Evolutionary conservation across 2,888 invertebrate genomes (phyloP), one percentile per base, ranked within the genome.

Genomic region (Sussaba pulchella): DNA sequence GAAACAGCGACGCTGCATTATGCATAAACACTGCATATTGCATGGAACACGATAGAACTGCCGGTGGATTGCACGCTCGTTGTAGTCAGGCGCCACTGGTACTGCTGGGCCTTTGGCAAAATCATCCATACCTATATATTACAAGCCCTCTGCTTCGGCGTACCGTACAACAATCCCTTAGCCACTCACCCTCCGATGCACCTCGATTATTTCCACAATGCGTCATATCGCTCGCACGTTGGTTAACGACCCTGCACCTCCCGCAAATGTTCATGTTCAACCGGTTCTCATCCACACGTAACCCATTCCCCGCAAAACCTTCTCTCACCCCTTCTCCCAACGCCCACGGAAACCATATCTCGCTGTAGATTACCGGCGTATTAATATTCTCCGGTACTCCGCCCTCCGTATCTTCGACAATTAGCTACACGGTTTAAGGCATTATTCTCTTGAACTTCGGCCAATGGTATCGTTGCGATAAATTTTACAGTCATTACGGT

Each of bases 11-110:
- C 36, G 17, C 81, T 73, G 77, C 79, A 81, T 83, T 81, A 83
- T 82, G 77, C 78, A 83, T 71, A 82, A 85, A 84, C 77, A 78
- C 79, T 43, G 57, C 24, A 26, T 54, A 69, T 57, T 69, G 69
- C 54, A 57, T 26, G 5, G 14, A 43, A 54, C 14, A 43, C 19
- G 41, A 21, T 19, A 41, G 8, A 54, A 57, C 41, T 54, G 21
- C 24, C 24, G 21, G 12, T 39, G 39, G 24, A 45, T 14, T 17
- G 47, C 21, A 50, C 36, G 66, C 47, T 47, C 31, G 50, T n/a
- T n/a, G n/a, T 31, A 66, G 50, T 19, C 31, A 43, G 26, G 43
- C 10, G n/a, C n/a, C n/a, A 43, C 57, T 14, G 54, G 45, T 24
- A 41, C 41, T 39, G 26, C 5, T 8, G 21, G 66, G 36, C 52